A percentile compares a stretch with the other conserved stretches of the same genome.
Conservation (phyloP, 1,140 invertebrate species). For the Panagrolaimus sp. region DNA sequence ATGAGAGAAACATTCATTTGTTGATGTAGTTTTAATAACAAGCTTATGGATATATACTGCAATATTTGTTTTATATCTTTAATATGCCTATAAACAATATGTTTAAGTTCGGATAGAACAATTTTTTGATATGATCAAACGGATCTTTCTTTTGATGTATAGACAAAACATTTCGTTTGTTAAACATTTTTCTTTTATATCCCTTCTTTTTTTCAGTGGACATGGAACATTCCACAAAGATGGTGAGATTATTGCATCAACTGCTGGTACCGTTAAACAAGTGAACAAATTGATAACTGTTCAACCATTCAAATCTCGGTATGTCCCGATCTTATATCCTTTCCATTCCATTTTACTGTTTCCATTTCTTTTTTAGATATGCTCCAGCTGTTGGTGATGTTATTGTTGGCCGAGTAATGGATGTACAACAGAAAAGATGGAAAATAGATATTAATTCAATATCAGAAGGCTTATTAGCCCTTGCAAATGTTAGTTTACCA, state of each 20-base stretch:
- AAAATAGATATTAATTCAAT: slow-evolving; percentile 88
- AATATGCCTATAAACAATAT: too few species aligned
- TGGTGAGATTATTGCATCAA: slow-evolving; percentile 76
- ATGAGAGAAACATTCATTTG: too few species aligned
- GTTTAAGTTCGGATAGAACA: too few species aligned
- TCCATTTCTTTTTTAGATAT: slow-evolving; percentile 61
- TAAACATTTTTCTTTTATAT: background rate
- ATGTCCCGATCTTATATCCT: slow-evolving; percentile 16
- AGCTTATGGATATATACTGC: too few species aligned
- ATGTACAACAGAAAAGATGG: slow-evolving; percentile 81
- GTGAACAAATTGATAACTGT: slow-evolving; percentile 91
- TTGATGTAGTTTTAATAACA: too few species aligned
- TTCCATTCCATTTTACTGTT: slow-evolving; percentile 7
- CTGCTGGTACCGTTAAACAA: slow-evolving; percentile 83
- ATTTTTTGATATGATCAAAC: too few species aligned
- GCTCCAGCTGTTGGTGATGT: slow-evolving; percentile 89
- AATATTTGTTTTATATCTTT: too few species aligned
- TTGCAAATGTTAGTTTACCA: slow-evolving; percentile 91
- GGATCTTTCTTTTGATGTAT: too few species aligned
- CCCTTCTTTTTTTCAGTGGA: slow-evolving; percentile 66
- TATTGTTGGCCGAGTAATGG: slow-evolving; percentile 82
- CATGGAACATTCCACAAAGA: slow-evolving; percentile 84
- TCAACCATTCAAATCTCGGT: slow-evolving; percentile 76
- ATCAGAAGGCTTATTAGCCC: slow-evolving; percentile 76
- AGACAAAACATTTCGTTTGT: too few species aligned